Evolutionary conservation across 2,113 vertebrate species (phyloP).

Genomic region (Xiphias gladius): DNA sequence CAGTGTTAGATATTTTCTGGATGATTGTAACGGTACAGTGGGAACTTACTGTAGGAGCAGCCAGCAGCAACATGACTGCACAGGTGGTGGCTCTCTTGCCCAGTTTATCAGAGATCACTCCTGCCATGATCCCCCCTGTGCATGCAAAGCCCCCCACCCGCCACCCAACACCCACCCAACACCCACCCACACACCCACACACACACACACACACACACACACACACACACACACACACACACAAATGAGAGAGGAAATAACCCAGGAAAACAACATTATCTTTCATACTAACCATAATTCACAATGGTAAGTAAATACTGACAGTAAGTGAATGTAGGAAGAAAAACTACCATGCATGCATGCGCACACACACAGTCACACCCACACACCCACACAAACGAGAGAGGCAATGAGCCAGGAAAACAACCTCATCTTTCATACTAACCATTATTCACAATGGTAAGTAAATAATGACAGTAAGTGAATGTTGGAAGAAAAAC

Average conservation of each 20-base stretch:
- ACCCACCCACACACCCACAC: not conserved
- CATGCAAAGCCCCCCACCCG: not conserved
- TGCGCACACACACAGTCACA: not conserved
- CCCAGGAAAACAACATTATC: not conserved
- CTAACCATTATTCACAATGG: not conserved
- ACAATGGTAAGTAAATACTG: not conserved
- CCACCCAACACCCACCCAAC: constrained; percentile 5
- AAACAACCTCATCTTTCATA: not conserved
- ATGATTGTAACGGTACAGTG: not conserved
- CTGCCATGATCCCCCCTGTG: constrained; percentile 88
- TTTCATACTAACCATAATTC: not conserved
- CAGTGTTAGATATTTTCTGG: not conserved
- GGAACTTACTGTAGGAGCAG: constrained; percentile 91
- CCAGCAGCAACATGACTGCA: constrained; percentile 91
- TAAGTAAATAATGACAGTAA: not conserved
- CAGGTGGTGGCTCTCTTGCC: constrained; percentile 93
- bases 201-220: constrained; percentile 22
- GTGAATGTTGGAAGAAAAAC: too few species aligned
- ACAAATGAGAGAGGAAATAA: not conserved
- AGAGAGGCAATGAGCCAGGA: not conserved
- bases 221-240: not conserved
- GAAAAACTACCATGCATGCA: too few species aligned
- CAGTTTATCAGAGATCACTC: constrained; percentile 91
- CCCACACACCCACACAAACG: not conserved
- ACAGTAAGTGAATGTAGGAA: too few species aligned